A percentile compares a stretch with the other conserved stretches of the same genome.
Conservation (phyloP, 2,888 invertebrate genomes). For the Tethea ocularis region DNA sequence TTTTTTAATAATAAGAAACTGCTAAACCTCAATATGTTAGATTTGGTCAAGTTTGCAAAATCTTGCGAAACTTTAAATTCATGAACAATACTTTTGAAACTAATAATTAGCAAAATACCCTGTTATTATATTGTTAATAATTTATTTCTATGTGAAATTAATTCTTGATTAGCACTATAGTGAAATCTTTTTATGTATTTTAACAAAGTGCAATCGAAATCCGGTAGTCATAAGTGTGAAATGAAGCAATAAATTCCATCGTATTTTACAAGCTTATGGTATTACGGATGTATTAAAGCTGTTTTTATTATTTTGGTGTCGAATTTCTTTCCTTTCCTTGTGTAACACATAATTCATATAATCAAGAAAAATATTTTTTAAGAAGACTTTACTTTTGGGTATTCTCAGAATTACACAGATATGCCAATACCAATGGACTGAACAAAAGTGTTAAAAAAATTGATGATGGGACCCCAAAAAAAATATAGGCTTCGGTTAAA, state of each 20-base stretch:
- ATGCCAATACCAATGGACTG: no score
- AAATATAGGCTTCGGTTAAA: no score
- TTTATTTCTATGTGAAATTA: constrained; percentile 36
- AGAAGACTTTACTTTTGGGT: no score
- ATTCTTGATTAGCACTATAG: constrained; percentile 33
- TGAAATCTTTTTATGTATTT: constrained; percentile 26
- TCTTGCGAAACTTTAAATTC: constrained; percentile 6
- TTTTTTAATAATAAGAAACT: constrained; percentile 23
- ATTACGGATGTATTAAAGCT: constrained; percentile 10
- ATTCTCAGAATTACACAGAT: no score
- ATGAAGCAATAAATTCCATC: constrained; percentile 18
- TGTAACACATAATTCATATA: not conserved
- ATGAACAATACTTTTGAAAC: not conserved
- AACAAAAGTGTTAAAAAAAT: no score
- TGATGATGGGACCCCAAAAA: no score
- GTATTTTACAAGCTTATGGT: constrained; percentile 15
- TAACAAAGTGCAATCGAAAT: constrained; percentile 20
- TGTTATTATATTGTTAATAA: constrained; percentile 18
- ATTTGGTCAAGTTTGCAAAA: constrained; percentile 6
- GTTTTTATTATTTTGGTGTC: not conserved
- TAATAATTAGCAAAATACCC: constrained; percentile 5
- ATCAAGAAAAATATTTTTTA: not conserved
- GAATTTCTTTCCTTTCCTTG: not conserved
- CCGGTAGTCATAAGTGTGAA: constrained; percentile 14
- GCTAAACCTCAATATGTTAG: constrained; percentile 21